Conservation (phyloP, 2,797 vertebrate genomes). For the Menidia menidia region DNA sequence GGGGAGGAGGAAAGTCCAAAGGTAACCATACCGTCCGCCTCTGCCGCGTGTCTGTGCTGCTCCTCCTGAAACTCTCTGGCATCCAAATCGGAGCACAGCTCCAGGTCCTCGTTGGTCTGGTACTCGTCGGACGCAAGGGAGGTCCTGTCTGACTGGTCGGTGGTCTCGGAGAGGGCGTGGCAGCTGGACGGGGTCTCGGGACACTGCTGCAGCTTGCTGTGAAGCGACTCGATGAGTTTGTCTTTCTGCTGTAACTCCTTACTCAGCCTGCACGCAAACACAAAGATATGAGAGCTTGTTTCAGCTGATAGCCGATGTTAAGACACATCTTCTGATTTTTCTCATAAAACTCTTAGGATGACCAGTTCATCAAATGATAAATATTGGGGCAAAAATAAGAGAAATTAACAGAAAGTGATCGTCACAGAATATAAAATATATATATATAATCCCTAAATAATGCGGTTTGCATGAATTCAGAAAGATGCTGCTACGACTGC, state of each 20-base stretch:
- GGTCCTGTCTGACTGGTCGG: slow-evolving; percentile 87
- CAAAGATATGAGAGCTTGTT: not conserved
- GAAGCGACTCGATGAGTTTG: slow-evolving; percentile 90
- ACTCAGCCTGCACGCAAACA: slow-evolving; percentile 83
- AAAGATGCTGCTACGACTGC: not conserved
- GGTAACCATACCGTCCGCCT: slow-evolving; percentile 55
- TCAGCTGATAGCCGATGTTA: not conserved
- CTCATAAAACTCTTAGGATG: not conserved
- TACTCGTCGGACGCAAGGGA: slow-evolving; percentile 88
- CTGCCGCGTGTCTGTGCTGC: slow-evolving; percentile 45
- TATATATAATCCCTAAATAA: slow-evolving; percentile 13
- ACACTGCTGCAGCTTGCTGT: slow-evolving; percentile 87
- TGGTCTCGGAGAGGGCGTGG: slow-evolving; percentile 87
- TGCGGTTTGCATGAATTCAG: not conserved
- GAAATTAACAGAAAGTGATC: not conserved
- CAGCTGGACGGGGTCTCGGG: slow-evolving; percentile 89
- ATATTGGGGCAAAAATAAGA: not conserved
- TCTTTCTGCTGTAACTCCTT: slow-evolving; percentile 93
- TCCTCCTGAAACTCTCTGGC: slow-evolving; percentile 85
- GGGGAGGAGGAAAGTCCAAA: not conserved
- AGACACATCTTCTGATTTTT: not conserved
- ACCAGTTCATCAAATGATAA: not conserved
- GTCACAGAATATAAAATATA: not conserved
- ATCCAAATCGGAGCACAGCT: slow-evolving; percentile 88
- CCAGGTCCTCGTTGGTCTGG: slow-evolving; percentile 87